Percentiles rank a stretch among this genome's conserved stretches.
Evolutionary conservation across 2,113 vertebrate species (phyloP).

Genomic region (Mormyrus lacerda): DNA sequence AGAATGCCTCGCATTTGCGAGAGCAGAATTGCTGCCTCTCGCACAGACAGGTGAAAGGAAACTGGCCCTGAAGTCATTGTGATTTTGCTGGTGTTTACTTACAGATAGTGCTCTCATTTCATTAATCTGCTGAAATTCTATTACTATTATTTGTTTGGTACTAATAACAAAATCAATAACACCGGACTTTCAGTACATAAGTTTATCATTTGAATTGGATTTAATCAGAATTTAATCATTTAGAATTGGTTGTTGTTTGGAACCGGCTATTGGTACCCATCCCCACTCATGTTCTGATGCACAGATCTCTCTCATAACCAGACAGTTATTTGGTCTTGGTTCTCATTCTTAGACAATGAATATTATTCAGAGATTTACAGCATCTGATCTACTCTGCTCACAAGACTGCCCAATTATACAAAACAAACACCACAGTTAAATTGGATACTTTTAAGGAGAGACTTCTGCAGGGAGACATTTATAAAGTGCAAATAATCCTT

Average conservation of each 20-base stretch:
- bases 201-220: no score
- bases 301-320: not conserved
- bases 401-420: not conserved
- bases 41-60: not conserved
- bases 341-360: not conserved
- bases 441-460: not conserved
- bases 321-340: not conserved
- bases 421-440: not conserved
- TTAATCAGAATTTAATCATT: no score
- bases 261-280: not conserved
- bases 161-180: not conserved
- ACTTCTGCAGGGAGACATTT: not conserved
- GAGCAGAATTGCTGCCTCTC: not conserved
- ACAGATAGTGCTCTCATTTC: not conserved
- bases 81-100: not conserved
- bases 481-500: not conserved
- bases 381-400: not conserved
- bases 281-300: not conserved
- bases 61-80: not conserved
- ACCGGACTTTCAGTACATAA: not conserved
- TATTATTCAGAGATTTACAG: not conserved
- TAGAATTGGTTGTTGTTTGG: not conserved
- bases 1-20: not conserved
- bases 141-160: not conserved
- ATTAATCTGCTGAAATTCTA: not conserved